These are phyloP conservation scores for Atrina japonica DNA, from an alignment of 2,888 invertebrate genomes.

Conservation along the genomic window DNA sequence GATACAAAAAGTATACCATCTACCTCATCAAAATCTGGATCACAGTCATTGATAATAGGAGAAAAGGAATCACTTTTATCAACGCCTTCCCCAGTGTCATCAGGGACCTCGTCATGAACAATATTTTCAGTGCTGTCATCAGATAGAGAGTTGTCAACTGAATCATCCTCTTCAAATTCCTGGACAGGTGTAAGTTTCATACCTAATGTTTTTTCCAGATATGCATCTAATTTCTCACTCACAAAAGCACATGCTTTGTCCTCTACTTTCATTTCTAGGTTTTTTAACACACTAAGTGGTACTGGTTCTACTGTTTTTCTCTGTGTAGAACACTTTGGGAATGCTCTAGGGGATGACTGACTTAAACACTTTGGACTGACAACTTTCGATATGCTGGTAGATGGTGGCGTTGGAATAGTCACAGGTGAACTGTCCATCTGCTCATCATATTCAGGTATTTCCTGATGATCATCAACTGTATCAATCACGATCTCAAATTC, in stretches of 20 bases:
- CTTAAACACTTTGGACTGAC: neutral
- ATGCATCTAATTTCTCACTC: constrained; percentile 64
- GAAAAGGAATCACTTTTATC: neutral
- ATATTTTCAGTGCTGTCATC: too few relatives aligned
- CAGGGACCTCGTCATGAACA: too few relatives aligned
- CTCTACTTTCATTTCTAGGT: constrained; percentile 47
- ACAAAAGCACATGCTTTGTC: constrained; percentile 63
- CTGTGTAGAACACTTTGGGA: constrained; percentile 22
- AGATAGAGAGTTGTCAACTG: too few relatives aligned
- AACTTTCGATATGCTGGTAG: neutral
- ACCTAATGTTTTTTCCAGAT: constrained; percentile 41
- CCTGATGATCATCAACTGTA: constrained; percentile 21
- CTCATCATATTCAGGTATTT: neutral
- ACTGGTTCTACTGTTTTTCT: constrained; percentile 58
- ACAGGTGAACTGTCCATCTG: neutral
- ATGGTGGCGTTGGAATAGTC: neutral
- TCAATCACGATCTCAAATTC: constrained; percentile 25
- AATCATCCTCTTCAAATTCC: too few relatives aligned
- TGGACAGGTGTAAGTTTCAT: too few relatives aligned
- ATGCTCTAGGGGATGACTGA: neutral
- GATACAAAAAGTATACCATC: constrained; percentile 73
- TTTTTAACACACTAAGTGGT: constrained; percentile 58
- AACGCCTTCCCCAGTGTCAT: neutral
- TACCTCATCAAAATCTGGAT: constrained; percentile 75
- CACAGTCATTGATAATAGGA: constrained; percentile 38